Evolutionary conservation across 2,888 invertebrate species (phyloP).

Genomic region (Pyrrhosoma nymphula): DNA sequence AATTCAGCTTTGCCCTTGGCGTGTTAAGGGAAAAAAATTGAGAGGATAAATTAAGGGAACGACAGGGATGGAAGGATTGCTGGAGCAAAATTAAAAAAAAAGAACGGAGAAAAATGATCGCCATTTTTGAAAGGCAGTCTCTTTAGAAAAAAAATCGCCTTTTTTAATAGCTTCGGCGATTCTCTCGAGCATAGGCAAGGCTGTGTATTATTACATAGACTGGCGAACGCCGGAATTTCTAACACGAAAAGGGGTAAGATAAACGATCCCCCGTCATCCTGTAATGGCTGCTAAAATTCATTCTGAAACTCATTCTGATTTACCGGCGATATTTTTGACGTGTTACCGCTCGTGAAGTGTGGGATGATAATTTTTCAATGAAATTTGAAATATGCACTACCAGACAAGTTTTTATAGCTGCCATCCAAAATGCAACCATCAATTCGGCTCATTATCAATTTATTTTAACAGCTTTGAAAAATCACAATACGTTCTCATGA

Average conservation of each 20-base stretch:
- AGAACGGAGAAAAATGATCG: conserved; percentile 7
- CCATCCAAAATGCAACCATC: too few relatives aligned
- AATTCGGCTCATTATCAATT: too few relatives aligned
- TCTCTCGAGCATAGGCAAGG: background rate
- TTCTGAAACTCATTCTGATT: background rate
- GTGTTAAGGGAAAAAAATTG: conserved; percentile 38
- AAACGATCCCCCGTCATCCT: background rate
- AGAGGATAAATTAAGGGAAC: conserved; percentile 30
- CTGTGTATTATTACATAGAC: background rate
- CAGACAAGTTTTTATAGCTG: background rate
- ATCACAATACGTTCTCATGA: background rate
- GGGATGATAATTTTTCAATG: background rate
- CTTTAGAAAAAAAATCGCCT: background rate
- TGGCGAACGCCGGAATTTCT: background rate
- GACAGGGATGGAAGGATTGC: background rate
- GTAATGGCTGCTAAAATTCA: background rate
- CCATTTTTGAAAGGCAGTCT: background rate
- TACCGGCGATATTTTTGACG: background rate
- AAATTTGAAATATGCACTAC: background rate
- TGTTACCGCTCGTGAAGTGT: background rate
- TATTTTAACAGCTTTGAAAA: background rate
- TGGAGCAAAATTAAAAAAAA: background rate
- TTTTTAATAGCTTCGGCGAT: background rate
- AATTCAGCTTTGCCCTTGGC: background rate
- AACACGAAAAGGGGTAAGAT: background rate